Conservation (phyloP, 2,888 invertebrate species). For the Callinectes sapidus region DNA sequence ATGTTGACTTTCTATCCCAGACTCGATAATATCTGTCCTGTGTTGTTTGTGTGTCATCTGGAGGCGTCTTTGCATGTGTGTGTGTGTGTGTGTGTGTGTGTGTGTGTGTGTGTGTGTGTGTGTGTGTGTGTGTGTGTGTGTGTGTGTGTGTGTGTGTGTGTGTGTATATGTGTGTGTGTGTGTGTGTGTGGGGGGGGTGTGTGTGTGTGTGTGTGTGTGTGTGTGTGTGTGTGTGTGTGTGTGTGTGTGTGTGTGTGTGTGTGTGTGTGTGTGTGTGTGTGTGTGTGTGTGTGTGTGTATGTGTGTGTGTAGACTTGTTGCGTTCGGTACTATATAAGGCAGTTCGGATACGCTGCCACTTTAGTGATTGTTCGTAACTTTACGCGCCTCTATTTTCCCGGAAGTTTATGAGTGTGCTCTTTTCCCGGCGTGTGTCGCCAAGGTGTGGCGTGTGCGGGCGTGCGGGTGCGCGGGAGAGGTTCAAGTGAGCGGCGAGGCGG, state of each 20-base stretch:
- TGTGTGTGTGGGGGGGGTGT: neutral
- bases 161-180: constrained; percentile 27
- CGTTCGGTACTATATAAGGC: neutral
- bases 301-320: neutral
- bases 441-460: constrained; percentile 17
- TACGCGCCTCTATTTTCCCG: constrained; percentile 22
- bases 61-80: constrained; percentile 12
- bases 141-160: constrained; percentile 5
- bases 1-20: constrained; percentile 12
- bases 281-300: constrained; percentile 3
- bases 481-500: constrained; percentile 1
- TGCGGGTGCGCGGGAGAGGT: constrained; percentile 27
- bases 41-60: constrained; percentile 34
- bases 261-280: constrained; percentile 23
- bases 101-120: constrained; percentile 18
- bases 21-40: neutral
- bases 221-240: constrained; percentile 13
- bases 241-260: constrained; percentile 31
- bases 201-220: constrained; percentile 5
- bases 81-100: constrained; percentile 44
- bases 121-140: neutral
- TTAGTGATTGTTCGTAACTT: constrained; percentile 33
- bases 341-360: constrained; percentile 16
- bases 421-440: constrained; percentile 26
- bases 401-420: constrained; percentile 9